Evolutionary conservation across 37 sponge, comb jelly and placozoan species (phyloP), one percentile per base, ranked within the genome.

Genomic region (Theonella swinhoei): DNA sequence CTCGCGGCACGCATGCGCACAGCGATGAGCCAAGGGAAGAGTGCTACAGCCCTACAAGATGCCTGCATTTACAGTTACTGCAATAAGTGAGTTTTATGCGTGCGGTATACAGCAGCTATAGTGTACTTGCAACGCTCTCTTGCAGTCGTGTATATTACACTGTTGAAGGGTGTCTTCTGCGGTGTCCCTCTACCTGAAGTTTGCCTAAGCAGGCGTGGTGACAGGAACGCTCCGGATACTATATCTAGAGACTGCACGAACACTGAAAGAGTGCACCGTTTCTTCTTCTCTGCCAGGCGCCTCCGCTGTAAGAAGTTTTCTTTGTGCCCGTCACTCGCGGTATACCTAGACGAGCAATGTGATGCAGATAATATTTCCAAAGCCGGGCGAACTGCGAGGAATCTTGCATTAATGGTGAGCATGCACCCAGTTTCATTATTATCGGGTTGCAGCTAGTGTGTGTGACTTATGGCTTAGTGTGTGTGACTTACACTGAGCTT

Each of bases 231-330:
- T n/a, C n/a, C n/a, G n/a, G n/a, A n/a, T n/a, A 47, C 54, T 17
- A 14, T 47, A 17, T 47, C 54, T 7, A 47, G 54, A 14, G 54
- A 47, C 11, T 47, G 54, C 54, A 14, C 54, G 11, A 14, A 14
- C 54, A 14, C 7, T 47, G 54, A 14, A 7, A 0, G 19, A 1
- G 23, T 36, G 24, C 23, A 64, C 23, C 38, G 74, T 5, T 83
- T 30, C 26, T 75, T 83, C 47, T 68, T 75, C 35, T 47, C 54
- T 14, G 54, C 3, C 0, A 39, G 26, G 0, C 74, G 75, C 32
- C 58, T 65, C 69, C 3, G 3, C 0, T 83, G 84, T 36, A 83
- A 83, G 43, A 38, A 26, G 41, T 83, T 68, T 36, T 58, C 68
- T 0, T 1, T 75, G 34, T 83, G 84, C 47, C 7, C 28, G 29